Conservation (phyloP, 1,140 invertebrate species). For the Cheumatopsyche charites region DNA sequence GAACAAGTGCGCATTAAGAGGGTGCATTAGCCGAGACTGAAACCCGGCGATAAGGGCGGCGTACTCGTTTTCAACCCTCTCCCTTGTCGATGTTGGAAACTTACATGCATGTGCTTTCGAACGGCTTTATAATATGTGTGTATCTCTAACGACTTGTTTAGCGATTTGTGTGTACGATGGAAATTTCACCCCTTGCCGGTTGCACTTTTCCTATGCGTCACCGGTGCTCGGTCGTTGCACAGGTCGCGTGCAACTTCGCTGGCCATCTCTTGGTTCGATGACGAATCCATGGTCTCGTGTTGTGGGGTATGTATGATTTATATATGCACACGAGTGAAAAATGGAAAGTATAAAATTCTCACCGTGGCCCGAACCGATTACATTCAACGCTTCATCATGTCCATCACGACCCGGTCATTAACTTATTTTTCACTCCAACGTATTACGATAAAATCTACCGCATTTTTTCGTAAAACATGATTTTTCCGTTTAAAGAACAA, state of each 20-base stretch:
- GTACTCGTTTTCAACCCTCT: conserved; percentile 15
- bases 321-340: conserved; percentile 12
- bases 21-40: conserved; percentile 5
- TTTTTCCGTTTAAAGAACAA: too few relatives aligned
- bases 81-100: conserved; percentile 8
- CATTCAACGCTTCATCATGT: neutral
- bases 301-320: neutral
- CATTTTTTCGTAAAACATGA: too few relatives aligned
- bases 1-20: conserved; percentile 23
- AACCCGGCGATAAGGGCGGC: neutral
- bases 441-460: too few relatives aligned
- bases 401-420: neutral
- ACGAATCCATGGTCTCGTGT: neutral
- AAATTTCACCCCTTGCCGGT: neutral
- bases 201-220: conserved; percentile 15
- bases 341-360: conserved; percentile 22
- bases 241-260: conserved; percentile 4
- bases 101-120: neutral
- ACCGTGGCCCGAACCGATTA: neutral
- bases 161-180: neutral
- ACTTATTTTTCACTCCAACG: conserved; percentile 6
- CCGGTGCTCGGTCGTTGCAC: conserved; percentile 2
- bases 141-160: conserved; percentile 3
- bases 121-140: neutral
- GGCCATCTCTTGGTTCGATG: neutral